phyloP scores from a whole-genome alignment of 2,113 vertebrate genomes.

The Caranx ignobilis region DNA sequence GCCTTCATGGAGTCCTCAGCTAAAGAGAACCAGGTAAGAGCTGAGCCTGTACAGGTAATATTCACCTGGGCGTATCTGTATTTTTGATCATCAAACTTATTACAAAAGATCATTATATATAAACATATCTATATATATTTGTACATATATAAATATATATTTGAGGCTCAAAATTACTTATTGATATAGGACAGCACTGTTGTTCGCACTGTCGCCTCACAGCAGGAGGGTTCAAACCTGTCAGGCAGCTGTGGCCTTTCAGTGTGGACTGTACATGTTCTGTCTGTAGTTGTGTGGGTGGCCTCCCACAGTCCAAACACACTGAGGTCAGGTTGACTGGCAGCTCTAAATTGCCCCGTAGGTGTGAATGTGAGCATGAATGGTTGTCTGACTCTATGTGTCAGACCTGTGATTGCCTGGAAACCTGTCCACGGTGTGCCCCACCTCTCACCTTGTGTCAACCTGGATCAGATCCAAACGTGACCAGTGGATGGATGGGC shows the following conservation, averaged over 20 bases:
- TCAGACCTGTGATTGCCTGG: not conserved
- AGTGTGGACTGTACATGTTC: not conserved
- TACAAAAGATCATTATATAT: not conserved
- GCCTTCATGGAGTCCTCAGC: conserved; percentile 99
- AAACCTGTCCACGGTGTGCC: not conserved
- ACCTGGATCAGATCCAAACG: too few relatives aligned
- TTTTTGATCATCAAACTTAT: not conserved
- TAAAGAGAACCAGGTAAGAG: conserved; percentile 98
- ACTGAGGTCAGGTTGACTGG: not conserved
- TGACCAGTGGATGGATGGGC: not conserved
- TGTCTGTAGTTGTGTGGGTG: not conserved
- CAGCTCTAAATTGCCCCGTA: not conserved
- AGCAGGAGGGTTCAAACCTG: not conserved
- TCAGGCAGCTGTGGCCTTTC: not conserved
- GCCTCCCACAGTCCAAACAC: conserved; percentile 4
- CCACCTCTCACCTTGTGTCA: not conserved
- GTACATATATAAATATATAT: not conserved
- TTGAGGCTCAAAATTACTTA: not conserved
- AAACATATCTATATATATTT: not conserved
- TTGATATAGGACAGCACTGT: not conserved
- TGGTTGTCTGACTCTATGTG: not conserved
- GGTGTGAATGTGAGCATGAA: not conserved
- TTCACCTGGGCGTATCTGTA: not conserved
- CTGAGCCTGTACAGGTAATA: not conserved
- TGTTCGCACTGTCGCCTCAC: not conserved